phyloP scores from a whole-genome alignment of 64 coral and sea anemone genomes.

The Montipora cactus region DNA sequence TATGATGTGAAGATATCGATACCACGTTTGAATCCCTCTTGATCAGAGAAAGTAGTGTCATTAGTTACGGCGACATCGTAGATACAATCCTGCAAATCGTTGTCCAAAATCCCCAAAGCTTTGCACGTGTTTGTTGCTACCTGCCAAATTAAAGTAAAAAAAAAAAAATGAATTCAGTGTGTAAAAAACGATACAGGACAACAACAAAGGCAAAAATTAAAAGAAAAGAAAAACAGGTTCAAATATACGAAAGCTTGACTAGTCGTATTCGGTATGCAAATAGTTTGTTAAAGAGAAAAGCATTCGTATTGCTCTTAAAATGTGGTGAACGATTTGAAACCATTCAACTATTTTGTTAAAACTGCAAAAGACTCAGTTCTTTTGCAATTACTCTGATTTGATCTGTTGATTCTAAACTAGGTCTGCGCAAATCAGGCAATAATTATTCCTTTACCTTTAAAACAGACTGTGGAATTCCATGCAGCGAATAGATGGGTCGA shows the following conservation, averaged over 20 bases:
- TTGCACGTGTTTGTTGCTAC: constrained; percentile 53
- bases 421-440: not conserved
- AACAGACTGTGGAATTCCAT: constrained; percentile 16
- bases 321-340: too few species aligned
- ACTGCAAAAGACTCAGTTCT: too few species aligned
- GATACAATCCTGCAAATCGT: constrained; percentile 69
- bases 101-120: constrained; percentile 21
- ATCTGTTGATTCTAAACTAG: not conserved
- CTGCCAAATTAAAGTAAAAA: not conserved
- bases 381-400: too few species aligned
- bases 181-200: not conserved
- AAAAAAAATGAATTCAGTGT: too few species aligned
- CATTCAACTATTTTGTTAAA: too few species aligned
- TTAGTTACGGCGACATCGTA: constrained; percentile 79
- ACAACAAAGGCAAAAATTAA: not conserved
- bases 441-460: not conserved
- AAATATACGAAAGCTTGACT: too few species aligned
- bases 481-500: constrained; percentile 41
- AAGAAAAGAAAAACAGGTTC: too few species aligned
- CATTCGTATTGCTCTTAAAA: too few species aligned
- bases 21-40: constrained; percentile 62
- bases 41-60: constrained; percentile 64
- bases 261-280: too few species aligned
- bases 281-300: too few species aligned
- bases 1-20: not conserved